Evolutionary conservation across 2,888 invertebrate species (phyloP), one percentile per base, ranked within the genome.

Genomic region (Glyphotaelius pellucidus): DNA sequence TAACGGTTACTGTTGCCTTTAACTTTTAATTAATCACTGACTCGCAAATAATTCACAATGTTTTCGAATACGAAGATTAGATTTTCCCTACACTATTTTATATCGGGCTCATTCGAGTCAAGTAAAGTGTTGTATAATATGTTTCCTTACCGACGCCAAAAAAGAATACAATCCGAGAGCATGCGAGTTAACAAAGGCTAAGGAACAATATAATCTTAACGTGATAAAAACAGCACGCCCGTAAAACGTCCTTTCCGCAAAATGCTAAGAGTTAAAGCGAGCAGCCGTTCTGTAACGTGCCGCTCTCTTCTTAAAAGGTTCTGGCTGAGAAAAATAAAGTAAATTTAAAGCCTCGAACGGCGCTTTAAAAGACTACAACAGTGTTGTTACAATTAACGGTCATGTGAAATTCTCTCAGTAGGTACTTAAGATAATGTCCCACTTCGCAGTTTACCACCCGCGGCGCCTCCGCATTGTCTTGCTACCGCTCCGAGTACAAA

Each of bases 371-470:
- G 92, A 90, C 92, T 93, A 90, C 90, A 85, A 92, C 92, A 91
- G 86, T 90, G 83, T 91, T 92, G 92, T 93, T 90, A 90, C 93
- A 93, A 93, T 93, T 93, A 93, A 93, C 93, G 92, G 90, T 81
- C 91, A 67, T 91, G 89, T 92, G 91, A 89, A 93, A 89, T 87
- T 91, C 89, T 84, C 91, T 35, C 67, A 47, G 67, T 67, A 67
- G 67, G 91, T 91, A 87, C 91, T 91, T 88, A 91, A 91, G 88
- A 91, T 91, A 91, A 91, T 91, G 91, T 42, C 35, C 87, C 79
- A 80, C 67, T 91, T 91, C 88, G 79, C 91, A 87, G 31, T 88
- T 86, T 90, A 90, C 32, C 19, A 81, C 30, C 35, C 38, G 52
- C 86, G 83, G 87, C 87, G 14, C 52, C 87, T 35, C 80, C 83